Base-by-base conservation (phyloP, 2,113 vertebrate species). In the Myotis brandtii region DNA sequence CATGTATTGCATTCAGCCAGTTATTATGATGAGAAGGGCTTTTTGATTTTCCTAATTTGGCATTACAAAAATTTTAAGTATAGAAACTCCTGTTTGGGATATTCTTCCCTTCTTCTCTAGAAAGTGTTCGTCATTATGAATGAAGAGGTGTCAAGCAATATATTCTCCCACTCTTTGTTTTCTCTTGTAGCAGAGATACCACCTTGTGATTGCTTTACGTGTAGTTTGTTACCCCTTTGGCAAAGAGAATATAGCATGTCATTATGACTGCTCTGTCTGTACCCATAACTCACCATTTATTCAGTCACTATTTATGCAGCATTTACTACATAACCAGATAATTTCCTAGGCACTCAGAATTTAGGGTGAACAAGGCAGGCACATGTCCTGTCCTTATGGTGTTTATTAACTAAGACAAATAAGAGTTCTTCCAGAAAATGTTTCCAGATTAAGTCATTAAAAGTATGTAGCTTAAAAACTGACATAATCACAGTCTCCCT, bases 301-400 rank as follows among this genome's bases (percentile, higher is more conserved):
- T 95, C 46, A 79, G 34, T 86, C 69, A 86, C 20, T 93, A 73
- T 89, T 76, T 70, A 88, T 34, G 89, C 75, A 85, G 50, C 56
- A 70, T 89, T 89, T 59, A 81, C 30, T 94, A 43, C 25, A 30
- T 46, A 76, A 30, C 30, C 69, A 85, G 73, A 1, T 89, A 34
- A 82, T 77, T 95, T 87, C 62, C 23, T 81, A 81, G 84, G 52
- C 40, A 54, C 34, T 7, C 8, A 95, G 52, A 27, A 80, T 34
- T 46, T 6, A 77, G 12, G 16, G 79, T 40, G 40, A 86, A 77
- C 18, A 73, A 13, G 37, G 23, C 32, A 89, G 62, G 77, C 9
- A 40, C 1, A 46, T 10, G 73, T 59, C 23, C 43, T n/a, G 9
- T 72, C 27, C 27, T 92, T 30, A 48, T 34, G 27, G 1, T 82